Conservation (phyloP, 1,140 invertebrate genomes). For the Papilio glaucus region DNA sequence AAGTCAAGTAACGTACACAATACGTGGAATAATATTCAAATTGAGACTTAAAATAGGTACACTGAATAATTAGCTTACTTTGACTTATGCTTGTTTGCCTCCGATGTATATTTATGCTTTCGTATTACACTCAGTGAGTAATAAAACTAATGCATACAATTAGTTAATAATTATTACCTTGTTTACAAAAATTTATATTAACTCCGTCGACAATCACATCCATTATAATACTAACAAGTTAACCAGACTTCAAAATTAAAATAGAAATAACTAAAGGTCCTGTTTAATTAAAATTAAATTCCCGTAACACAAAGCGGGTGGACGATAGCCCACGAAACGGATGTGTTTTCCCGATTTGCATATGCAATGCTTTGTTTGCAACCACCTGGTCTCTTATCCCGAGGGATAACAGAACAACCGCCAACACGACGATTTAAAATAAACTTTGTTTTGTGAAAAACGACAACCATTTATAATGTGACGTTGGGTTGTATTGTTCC, state of each 20-base stretch:
- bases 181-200: neutral
- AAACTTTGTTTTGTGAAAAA: slow-evolving; percentile 10
- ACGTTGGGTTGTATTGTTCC: neutral
- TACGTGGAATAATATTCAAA: no score
- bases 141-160: no score
- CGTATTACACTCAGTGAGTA: no score
- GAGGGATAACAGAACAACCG: neutral
- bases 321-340: neutral
- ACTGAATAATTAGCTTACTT: no score
- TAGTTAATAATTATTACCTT: neutral
- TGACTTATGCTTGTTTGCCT: no score
- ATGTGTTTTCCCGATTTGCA: slow-evolving; percentile 15
- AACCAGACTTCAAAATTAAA: neutral
- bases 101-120: no score
- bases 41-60: no score
- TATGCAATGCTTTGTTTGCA: slow-evolving; percentile 16
- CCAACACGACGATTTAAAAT: slow-evolving; percentile 7
- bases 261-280: neutral
- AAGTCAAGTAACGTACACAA: no score
- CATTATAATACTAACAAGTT: neutral
- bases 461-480: slow-evolving; percentile 6
- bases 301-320: neutral
- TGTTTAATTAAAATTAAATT: slow-evolving; percentile 24
- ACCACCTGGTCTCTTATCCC: slow-evolving; percentile 21
- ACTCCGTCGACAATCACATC: neutral